phyloP scores from a whole-genome alignment of 2,113 vertebrate genomes.

The Setophaga kirtlandii region DNA sequence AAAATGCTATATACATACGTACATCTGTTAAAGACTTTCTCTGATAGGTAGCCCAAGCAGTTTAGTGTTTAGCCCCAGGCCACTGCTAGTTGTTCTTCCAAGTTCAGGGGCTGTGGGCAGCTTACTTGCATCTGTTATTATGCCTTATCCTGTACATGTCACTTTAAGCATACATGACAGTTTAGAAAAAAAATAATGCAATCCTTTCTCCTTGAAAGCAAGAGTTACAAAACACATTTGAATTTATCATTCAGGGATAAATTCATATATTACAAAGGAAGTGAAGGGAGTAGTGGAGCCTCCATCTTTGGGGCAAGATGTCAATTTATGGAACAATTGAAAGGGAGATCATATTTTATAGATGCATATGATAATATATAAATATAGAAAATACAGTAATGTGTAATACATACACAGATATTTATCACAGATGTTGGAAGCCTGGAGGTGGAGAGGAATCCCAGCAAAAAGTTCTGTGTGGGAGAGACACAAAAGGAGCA shows the following conservation, averaged over 20 bases:
- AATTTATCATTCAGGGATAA: background rate
- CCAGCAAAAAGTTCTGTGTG: background rate
- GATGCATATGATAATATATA: background rate
- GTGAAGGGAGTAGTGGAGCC: background rate
- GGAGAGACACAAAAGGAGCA: slow-evolving; percentile 38
- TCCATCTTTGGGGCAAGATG: background rate
- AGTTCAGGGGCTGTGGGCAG: background rate
- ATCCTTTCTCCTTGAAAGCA: background rate
- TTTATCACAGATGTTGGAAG: background rate
- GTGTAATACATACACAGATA: background rate
- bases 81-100: background rate
- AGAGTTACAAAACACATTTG: background rate
- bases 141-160: background rate
- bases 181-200: background rate
- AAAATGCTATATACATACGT: background rate
- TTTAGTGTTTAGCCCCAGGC: background rate
- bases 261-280: background rate
- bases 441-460: background rate
- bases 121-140: background rate
- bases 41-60: background rate
- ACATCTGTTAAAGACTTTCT: background rate
- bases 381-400: background rate
- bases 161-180: background rate
- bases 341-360: background rate
- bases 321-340: background rate